Conservation (phyloP, 2,113 vertebrate genomes). For the Mormyrus lacerda region DNA sequence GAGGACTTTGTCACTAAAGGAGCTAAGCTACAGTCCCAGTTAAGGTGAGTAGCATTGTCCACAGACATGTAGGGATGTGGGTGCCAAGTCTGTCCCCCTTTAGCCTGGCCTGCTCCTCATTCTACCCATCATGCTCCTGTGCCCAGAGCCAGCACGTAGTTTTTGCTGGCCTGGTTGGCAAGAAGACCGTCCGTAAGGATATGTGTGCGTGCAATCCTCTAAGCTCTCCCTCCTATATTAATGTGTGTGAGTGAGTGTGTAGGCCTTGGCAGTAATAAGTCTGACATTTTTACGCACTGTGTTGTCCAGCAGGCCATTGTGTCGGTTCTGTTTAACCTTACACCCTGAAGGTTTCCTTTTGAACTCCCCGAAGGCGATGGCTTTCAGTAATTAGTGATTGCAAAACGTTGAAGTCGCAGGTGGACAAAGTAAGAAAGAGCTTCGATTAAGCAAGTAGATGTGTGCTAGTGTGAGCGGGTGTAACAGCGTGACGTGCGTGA, state of each 20-base stretch:
- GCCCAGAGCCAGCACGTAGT: neutral
- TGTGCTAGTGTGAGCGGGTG: neutral
- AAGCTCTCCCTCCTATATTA: neutral
- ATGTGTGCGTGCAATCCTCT: neutral
- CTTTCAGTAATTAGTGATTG: neutral
- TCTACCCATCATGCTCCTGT: neutral
- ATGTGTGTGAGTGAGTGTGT: neutral
- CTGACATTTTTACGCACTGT: neutral
- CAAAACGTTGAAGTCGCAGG: neutral
- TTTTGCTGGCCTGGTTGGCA: neutral
- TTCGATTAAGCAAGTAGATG: neutral
- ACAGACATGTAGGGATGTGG: neutral
- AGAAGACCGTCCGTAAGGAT: neutral
- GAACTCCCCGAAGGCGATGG: neutral
- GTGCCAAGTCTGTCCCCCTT: neutral
- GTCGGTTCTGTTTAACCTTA: neutral
- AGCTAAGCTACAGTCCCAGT: conserved; percentile 69
- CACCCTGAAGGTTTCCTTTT: neutral
- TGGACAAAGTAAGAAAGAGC: neutral
- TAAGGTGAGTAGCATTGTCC: conserved; percentile 53
- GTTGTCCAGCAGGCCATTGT: neutral
- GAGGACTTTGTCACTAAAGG: conserved; percentile 76
- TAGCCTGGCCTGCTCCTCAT: neutral
- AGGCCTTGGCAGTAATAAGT: neutral
- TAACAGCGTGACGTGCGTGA: neutral